phyloP scores from a whole-genome alignment of 2,797 vertebrate species.

The Chrysocyon brachyurus region DNA sequence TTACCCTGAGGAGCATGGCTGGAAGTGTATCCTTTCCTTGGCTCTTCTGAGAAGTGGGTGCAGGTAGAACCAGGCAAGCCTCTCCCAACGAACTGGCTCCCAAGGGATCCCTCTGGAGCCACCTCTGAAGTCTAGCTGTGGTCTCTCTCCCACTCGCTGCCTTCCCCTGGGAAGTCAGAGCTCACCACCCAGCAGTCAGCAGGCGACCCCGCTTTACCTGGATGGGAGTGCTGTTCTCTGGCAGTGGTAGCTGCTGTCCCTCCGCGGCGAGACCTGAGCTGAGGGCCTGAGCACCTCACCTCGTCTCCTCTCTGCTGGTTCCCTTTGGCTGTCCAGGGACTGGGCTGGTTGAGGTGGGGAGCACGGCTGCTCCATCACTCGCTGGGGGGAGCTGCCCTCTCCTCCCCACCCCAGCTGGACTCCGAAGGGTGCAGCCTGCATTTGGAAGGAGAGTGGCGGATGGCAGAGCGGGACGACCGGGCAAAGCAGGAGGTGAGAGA shows the following conservation, averaged over 20 bases:
- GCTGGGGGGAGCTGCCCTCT: constrained; percentile 90
- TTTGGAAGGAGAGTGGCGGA: constrained; percentile 93
- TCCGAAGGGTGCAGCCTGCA: constrained; percentile 95
- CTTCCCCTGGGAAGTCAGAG: constrained; percentile 65
- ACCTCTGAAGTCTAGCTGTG: constrained; percentile 33
- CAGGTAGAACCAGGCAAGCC: constrained; percentile 10
- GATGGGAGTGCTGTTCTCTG: constrained; percentile 40
- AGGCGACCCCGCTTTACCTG: constrained; percentile 69
- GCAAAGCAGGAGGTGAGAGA: constrained; percentile 94
- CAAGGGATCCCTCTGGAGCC: background rate
- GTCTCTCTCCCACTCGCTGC: constrained; percentile 67
- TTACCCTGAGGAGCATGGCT: background rate
- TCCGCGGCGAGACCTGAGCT: background rate
- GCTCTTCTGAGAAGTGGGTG: constrained; percentile 57
- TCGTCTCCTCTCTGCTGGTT: constrained; percentile 12
- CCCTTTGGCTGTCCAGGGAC: background rate
- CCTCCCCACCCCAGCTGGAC: constrained; percentile 89
- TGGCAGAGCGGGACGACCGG: constrained; percentile 91
- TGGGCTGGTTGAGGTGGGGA: constrained; percentile 39
- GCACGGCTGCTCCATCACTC: constrained; percentile 83
- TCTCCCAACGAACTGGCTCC: background rate
- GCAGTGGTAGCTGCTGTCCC: constrained; percentile 52
- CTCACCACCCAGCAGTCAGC: constrained; percentile 38
- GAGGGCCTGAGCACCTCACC: background rate
- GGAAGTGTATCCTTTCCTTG: constrained; percentile 38